A percentile compares a stretch with the other conserved stretches of the same genome.
phyloP scores from a whole-genome alignment of 2,797 vertebrate species.

The Echeneis naucrates region DNA sequence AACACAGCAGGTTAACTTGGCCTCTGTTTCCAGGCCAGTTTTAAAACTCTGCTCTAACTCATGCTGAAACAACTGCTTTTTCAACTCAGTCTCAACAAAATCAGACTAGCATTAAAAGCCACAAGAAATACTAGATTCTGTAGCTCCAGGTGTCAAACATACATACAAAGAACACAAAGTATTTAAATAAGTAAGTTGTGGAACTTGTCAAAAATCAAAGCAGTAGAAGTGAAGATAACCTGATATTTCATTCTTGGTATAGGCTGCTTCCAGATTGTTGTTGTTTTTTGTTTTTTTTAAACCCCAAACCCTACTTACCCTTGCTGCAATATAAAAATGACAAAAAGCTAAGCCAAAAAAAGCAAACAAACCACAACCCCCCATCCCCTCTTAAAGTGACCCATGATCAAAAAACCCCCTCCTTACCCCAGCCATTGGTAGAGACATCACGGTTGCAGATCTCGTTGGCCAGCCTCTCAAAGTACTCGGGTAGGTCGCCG shows the following conservation, averaged over 20 bases:
- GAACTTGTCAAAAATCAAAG: neutral
- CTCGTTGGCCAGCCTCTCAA: conserved; percentile 91
- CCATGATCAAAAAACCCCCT: neutral
- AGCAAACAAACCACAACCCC: too few relatives aligned
- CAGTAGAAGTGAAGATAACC: neutral
- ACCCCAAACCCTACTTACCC: too few relatives aligned
- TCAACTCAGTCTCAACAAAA: too few relatives aligned
- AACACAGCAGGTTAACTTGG: neutral
- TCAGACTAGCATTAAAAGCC: too few relatives aligned
- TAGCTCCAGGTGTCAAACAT: too few relatives aligned
- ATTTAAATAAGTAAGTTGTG: neutral
- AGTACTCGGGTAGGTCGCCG: conserved; percentile 92
- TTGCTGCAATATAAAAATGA: too few relatives aligned
- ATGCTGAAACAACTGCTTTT: neutral
- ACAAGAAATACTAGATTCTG: too few relatives aligned
- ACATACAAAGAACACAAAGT: too few relatives aligned
- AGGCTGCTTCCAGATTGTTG: too few relatives aligned
- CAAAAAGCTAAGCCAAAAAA: too few relatives aligned
- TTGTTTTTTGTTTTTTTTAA: too few relatives aligned
- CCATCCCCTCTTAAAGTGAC: too few relatives aligned
- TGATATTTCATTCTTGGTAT: neutral
- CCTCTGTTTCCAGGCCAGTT: neutral
- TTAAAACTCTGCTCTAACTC: neutral
- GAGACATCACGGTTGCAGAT: conserved; percentile 87
- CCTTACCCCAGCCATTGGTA: conserved; percentile 82